phyloP scores from a whole-genome alignment of 1,140 invertebrate species.

The Diabrotica virgifera region DNA sequence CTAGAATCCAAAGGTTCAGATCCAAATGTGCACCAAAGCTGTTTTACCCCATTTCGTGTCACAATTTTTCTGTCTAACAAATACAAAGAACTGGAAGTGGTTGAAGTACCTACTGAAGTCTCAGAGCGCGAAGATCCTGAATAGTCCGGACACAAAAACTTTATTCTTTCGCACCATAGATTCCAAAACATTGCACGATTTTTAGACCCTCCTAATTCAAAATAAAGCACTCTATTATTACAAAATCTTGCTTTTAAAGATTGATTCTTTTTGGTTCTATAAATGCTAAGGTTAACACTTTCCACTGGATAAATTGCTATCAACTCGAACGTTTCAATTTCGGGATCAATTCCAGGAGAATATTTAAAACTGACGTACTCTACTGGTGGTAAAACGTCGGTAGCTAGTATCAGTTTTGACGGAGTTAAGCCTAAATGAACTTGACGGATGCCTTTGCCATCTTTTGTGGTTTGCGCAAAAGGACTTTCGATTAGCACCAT shows the following conservation, averaged over 20 bases:
- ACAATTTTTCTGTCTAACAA: constrained; percentile 41
- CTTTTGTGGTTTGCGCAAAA: constrained; percentile 60
- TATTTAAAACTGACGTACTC: constrained; percentile 42
- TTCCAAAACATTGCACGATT: constrained; percentile 54
- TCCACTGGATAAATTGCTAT: constrained; percentile 58
- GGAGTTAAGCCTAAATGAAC: constrained; percentile 59
- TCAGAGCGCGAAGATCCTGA: constrained; percentile 52
- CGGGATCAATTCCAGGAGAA: constrained; percentile 50
- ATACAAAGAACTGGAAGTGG: constrained; percentile 49
- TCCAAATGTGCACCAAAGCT: constrained; percentile 47
- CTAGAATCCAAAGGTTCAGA: constrained; percentile 26
- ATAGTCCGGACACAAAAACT: constrained; percentile 44
- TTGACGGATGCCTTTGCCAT: constrained; percentile 55
- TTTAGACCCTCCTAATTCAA: constrained; percentile 50
- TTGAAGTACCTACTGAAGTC: constrained; percentile 53
- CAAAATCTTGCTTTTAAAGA: constrained; percentile 57
- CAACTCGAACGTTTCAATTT: constrained; percentile 57
- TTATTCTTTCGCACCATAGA: constrained; percentile 55
- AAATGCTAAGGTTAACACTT: constrained; percentile 56
- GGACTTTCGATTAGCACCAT: constrained; percentile 59
- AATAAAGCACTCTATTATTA: constrained; percentile 50
- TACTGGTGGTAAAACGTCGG: constrained; percentile 49
- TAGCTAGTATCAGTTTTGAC: constrained; percentile 56
- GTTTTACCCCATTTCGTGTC: constrained; percentile 40
- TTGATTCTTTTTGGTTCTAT: constrained; percentile 51